A percentile compares a stretch with the other conserved stretches of the same genome.
Conservation (phyloP, 2,113 vertebrate species). For the Pachyramphus minor region DNA sequence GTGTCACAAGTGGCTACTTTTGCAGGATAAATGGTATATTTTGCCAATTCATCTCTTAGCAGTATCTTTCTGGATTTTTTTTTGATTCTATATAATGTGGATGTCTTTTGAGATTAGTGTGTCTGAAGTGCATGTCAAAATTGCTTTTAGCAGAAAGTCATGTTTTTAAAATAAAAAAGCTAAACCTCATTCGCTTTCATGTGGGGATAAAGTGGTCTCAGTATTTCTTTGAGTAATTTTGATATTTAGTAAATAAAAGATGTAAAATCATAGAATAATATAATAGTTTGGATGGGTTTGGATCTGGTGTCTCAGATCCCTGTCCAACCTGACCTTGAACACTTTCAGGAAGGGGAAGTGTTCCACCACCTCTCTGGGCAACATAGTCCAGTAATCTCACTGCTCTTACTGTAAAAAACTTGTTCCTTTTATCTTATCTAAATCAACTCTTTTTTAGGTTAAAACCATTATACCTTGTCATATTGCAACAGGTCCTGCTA, state of each 20-base stretch:
- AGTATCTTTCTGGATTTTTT: background rate
- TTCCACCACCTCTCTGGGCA: background rate
- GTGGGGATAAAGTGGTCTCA: background rate
- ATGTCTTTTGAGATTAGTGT: background rate
- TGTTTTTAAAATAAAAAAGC: background rate
- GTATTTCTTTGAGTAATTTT: background rate
- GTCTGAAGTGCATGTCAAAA: background rate
- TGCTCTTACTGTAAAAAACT: background rate
- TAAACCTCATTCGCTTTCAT: background rate
- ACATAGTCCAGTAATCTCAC: background rate
- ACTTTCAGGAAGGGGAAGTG: background rate
- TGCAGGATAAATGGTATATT: background rate
- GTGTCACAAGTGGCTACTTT: background rate
- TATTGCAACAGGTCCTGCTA: background rate
- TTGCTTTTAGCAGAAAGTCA: background rate
- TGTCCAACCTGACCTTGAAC: background rate
- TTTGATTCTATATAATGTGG: background rate
- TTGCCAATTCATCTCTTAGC: background rate
- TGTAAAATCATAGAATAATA: background rate
- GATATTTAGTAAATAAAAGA: background rate
- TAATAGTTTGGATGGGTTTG: background rate
- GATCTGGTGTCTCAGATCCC: background rate
- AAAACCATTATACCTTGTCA: fast-evolving
- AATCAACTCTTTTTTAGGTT: background rate
- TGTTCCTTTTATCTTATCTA: background rate